A percentile compares a stretch with the other conserved stretches of the same genome.
Evolutionary conservation across 2,113 vertebrate genomes (phyloP).

Genomic region (Apodemus speciosus): DNA sequence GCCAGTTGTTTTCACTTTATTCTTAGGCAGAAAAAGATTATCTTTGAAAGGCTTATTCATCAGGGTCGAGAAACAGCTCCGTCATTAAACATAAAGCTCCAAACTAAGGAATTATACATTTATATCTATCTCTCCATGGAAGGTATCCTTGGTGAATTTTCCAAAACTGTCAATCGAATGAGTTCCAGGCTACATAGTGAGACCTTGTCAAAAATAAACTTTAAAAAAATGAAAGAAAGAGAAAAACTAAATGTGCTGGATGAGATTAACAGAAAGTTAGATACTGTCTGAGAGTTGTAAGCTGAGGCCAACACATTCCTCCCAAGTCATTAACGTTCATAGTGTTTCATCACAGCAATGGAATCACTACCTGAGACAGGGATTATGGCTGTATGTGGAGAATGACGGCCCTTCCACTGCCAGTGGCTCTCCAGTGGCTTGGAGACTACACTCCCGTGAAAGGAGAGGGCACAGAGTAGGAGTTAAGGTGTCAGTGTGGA

Average conservation of each 20-base stretch:
- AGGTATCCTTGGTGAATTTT: not conserved
- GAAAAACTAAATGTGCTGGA: not conserved
- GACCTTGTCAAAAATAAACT: not conserved
- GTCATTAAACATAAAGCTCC: not conserved
- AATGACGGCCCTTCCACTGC: too few species aligned
- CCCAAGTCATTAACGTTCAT: not conserved
- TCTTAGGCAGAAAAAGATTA: not conserved
- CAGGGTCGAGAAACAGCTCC: not conserved
- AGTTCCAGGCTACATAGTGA: not conserved
- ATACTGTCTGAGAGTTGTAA: not conserved
- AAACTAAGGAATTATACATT: not conserved
- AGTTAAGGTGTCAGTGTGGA: not conserved
- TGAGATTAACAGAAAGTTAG: not conserved
- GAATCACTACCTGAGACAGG: not conserved
- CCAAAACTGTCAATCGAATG: not conserved
- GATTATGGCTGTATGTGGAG: too few species aligned
- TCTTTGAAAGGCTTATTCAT: slow-evolving; percentile 10
- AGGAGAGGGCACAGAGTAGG: not conserved
- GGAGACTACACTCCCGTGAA: too few species aligned
- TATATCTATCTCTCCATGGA: not conserved
- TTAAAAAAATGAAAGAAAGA: not conserved
- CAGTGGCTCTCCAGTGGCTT: not conserved
- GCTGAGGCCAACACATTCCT: too few species aligned
- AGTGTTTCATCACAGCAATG: not conserved
- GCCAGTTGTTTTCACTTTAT: not conserved